These are phyloP conservation scores for Arvicola amphibius DNA, from an alignment of 2,797 vertebrate species.

Conservation along the genomic window DNA sequence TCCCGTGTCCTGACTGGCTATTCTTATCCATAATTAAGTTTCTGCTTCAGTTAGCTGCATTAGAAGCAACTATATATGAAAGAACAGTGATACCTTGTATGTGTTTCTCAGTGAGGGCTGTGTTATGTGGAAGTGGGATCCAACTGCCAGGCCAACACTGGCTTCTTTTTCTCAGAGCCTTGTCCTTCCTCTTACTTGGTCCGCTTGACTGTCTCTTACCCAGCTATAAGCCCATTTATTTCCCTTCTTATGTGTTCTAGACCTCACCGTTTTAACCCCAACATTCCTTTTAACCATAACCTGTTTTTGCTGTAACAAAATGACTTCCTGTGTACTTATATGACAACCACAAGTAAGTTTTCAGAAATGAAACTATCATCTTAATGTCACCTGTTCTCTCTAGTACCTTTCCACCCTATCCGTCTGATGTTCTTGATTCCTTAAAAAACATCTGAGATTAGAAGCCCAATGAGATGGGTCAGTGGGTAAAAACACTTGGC, in stretches of 20 bases:
- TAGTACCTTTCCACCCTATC: not conserved
- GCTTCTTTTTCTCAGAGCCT: not conserved
- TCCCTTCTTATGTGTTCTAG: not conserved
- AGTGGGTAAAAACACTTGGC: not conserved
- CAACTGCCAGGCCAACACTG: not conserved
- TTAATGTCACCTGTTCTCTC: not conserved
- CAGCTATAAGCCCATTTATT: not conserved
- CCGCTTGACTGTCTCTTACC: not conserved
- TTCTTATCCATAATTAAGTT: not conserved
- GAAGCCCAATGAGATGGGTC: not conserved
- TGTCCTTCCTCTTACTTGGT: not conserved
- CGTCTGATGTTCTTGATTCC: not conserved
- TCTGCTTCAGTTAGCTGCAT: not conserved
- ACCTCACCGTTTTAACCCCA: not conserved
- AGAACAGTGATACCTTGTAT: not conserved
- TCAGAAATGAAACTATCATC: not conserved
- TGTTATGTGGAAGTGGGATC: not conserved
- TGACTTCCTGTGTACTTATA: not conserved
- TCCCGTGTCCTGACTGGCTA: not conserved
- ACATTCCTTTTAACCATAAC: not conserved
- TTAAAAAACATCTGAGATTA: not conserved
- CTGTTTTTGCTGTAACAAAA: not conserved
- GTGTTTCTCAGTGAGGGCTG: not conserved
- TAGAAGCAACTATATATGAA: not conserved
- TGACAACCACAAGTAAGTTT: not conserved